Evolutionary conservation across 2,113 vertebrate genomes (phyloP).

Genomic region (Phylloscopus trochilus): DNA sequence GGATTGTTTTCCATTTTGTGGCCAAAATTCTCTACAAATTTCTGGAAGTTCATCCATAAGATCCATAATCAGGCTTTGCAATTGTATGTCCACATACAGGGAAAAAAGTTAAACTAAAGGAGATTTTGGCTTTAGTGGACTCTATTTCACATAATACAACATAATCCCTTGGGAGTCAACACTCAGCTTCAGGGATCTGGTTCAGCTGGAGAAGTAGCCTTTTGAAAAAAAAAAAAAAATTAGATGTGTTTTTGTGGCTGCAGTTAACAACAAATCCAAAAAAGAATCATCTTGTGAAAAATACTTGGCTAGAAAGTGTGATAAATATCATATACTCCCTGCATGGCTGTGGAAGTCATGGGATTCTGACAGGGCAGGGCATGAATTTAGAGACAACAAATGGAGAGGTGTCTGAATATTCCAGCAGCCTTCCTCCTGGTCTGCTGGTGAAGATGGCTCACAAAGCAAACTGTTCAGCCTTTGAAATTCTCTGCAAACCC

Average conservation of each 20-base stretch:
- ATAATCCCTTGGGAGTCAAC: background rate
- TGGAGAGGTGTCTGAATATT: background rate
- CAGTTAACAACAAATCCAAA: background rate
- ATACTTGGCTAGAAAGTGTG: background rate
- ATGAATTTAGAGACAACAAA: background rate
- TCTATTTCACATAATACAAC: background rate
- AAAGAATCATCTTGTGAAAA: background rate
- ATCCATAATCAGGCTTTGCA: background rate
- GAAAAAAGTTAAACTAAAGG: background rate
- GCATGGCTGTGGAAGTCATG: background rate
- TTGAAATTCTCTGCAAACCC: background rate
- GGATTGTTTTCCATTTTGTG: background rate
- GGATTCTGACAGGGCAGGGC: background rate
- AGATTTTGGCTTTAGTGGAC: background rate
- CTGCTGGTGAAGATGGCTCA: background rate
- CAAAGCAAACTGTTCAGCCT: background rate
- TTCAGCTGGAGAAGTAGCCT: background rate
- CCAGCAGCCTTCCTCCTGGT: background rate
- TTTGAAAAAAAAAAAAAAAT: background rate
- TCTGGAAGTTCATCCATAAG: background rate
- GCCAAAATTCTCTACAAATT: background rate
- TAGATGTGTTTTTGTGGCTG: background rate
- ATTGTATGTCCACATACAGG: background rate
- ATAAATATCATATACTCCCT: background rate
- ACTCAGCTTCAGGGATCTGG: background rate